phyloP scores from a whole-genome alignment of 2,888 invertebrate species.

The Athalia circularis region DNA sequence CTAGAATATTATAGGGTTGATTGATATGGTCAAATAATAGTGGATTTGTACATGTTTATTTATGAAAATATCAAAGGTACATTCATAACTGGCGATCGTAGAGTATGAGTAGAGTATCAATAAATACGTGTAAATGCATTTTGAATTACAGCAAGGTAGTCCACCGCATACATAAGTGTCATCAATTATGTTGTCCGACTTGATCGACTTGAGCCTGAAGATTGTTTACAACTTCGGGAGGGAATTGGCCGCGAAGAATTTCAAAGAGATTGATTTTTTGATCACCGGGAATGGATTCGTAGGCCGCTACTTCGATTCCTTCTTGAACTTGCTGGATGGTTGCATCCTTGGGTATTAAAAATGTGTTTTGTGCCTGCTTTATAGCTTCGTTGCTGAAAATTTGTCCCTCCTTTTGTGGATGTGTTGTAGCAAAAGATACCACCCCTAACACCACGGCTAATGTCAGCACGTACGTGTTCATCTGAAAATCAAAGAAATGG shows the following conservation, averaged over 20 bases:
- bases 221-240: conserved; percentile 91
- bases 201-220: conserved; percentile 90
- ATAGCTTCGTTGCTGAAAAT: conserved; percentile 91
- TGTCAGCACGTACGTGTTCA: conserved; percentile 68
- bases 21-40: neutral
- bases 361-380: conserved; percentile 90
- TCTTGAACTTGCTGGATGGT: conserved; percentile 92
- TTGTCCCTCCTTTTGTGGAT: conserved; percentile 85
- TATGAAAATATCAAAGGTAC: conserved; percentile 55
- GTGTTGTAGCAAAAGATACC: conserved; percentile 76
- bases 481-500: conserved; percentile 55
- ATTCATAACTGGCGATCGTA: conserved; percentile 30
- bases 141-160: conserved; percentile 11
- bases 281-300: conserved; percentile 90
- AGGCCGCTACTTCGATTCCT: conserved; percentile 90
- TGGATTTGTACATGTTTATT: conserved; percentile 56
- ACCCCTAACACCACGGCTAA: conserved; percentile 74
- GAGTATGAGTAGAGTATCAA: conserved; percentile 15
- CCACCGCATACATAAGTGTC: neutral
- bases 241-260: conserved; percentile 90
- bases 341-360: conserved; percentile 90
- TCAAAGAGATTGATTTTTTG: conserved; percentile 90
- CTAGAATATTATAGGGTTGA: conserved; percentile 19
- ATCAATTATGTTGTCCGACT: conserved; percentile 81
- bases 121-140: conserved; percentile 15